phyloP scores from a whole-genome alignment of 2,888 invertebrate genomes.

The Ichneumoninae sp. region DNA sequence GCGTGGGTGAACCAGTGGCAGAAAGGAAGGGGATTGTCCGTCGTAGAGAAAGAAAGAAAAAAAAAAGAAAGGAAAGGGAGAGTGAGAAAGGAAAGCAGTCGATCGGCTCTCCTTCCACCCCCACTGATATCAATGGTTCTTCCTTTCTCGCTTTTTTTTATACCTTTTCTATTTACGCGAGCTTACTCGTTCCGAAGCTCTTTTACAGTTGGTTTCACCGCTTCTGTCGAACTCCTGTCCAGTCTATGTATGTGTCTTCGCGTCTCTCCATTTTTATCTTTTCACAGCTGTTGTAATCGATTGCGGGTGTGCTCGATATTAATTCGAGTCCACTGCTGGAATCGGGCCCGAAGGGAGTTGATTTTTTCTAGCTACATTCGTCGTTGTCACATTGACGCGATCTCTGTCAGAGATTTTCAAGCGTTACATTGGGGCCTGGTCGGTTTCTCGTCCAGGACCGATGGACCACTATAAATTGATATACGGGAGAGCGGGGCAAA shows the following conservation, averaged over 20 bases:
- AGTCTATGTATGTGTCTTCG: too few species aligned
- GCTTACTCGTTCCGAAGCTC: slow-evolving; percentile 29
- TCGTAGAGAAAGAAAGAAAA: slow-evolving; percentile 35
- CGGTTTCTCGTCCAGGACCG: too few species aligned
- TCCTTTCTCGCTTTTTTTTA: slow-evolving; percentile 1
- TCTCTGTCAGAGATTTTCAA: too few species aligned
- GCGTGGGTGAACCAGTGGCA: slow-evolving; percentile 27
- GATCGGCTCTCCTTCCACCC: slow-evolving; percentile 30
- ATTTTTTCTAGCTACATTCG: not conserved
- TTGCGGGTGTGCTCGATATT: not conserved
- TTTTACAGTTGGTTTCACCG: slow-evolving; percentile 42
- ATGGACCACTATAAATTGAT: too few species aligned
- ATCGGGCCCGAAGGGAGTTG: not conserved
- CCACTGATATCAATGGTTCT: slow-evolving; percentile 13
- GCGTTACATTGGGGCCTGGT: too few species aligned
- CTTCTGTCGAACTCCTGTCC: slow-evolving; percentile 2
- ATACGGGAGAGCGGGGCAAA: too few species aligned
- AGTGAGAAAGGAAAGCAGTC: slow-evolving; percentile 28
- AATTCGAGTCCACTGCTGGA: not conserved
- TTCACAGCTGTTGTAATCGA: slow-evolving; percentile 8
- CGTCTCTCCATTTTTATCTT: slow-evolving; percentile 16
- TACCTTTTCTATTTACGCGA: slow-evolving; percentile 12
- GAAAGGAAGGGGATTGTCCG: slow-evolving; percentile 30
- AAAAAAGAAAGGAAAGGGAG: not conserved
- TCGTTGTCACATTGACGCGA: not conserved